Evolutionary conservation across 2,113 vertebrate species (phyloP), one percentile per base, ranked within the genome.

Genomic region (Elgaria multicarinata): DNA sequence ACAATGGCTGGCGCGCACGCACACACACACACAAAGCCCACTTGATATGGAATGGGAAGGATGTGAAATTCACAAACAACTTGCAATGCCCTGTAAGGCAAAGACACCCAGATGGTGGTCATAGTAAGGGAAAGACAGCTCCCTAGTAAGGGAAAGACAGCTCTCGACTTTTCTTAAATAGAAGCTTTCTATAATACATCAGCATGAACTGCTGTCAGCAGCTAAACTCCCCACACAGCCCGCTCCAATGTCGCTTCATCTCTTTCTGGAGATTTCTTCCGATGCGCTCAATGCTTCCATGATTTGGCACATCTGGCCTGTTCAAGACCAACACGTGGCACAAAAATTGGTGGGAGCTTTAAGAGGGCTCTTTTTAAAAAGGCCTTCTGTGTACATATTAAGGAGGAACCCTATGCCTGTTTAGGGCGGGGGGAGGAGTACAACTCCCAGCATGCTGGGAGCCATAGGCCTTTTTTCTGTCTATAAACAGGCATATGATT

Each of bases 341-440:
- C 94, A 85, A 91, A 86, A 88, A 67, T n/a, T 26, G 74, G 86
- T 88, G 31, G 87, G 78, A 88, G 91, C 84, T 91, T 83, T 89
- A 91, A 91, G 92, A 83, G 69, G 58, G 72, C 71, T 46, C 67
- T 81, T 74, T 2, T 36, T 39, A 64, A n/a, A 44, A 44, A 10
- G 44, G 84, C 85, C 46, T n/a, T 76, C 28, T 66, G 31, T 20
- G 9, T 64, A 78, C 5, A 24, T 50, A 67, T 55, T 72, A 72
- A 10, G 10, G 31, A 4, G 2, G 1, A 22, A 72, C 18, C 26
- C 69, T 42, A 2, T 31, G 6, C 13, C 6, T 67, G 66, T 28
- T 53, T 53, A 53, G 50, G 12, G 1, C 1, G 50, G 10, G 10
- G 10, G 1, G 10, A 53, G 12, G 12, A 9, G 50, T 53, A 53